Conservation (phyloP, 2,113 vertebrate genomes). For the Eudorcas thomsonii region DNA sequence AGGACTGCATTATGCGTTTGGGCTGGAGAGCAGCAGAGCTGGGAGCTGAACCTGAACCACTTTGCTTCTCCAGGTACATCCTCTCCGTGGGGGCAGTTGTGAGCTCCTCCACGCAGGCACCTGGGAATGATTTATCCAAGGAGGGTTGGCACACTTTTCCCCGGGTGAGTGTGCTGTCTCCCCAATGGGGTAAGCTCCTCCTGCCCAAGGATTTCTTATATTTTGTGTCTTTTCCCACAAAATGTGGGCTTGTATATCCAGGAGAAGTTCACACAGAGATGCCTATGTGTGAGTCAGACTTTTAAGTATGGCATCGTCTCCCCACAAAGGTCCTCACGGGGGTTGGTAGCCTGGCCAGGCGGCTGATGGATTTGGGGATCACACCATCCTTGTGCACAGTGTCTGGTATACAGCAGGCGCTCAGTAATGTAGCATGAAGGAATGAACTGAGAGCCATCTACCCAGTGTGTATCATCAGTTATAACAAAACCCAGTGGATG, state of each 20-base stretch:
- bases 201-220: neutral
- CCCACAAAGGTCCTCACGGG: neutral
- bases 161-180: neutral
- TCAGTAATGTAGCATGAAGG: neutral
- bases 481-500: neutral
- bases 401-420: neutral
- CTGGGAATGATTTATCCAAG: neutral
- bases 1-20: neutral
- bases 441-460: neutral
- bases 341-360: neutral
- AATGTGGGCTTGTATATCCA: neutral
- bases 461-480: neutral
- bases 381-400: rapidly evolving
- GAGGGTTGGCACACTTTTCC: rapidly evolving
- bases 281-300: neutral
- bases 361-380: neutral
- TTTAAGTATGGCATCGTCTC: rapidly evolving
- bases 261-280: neutral
- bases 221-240: neutral
- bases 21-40: too few species aligned
- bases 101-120: rapidly evolving
- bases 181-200: too few species aligned
- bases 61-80: neutral
- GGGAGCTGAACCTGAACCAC: neutral
- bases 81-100: rapidly evolving